These are phyloP conservation scores for Epizoanthus illoricatus DNA, from an alignment of 92 coral and sea anemone genomes.

Conservation along the genomic window DNA sequence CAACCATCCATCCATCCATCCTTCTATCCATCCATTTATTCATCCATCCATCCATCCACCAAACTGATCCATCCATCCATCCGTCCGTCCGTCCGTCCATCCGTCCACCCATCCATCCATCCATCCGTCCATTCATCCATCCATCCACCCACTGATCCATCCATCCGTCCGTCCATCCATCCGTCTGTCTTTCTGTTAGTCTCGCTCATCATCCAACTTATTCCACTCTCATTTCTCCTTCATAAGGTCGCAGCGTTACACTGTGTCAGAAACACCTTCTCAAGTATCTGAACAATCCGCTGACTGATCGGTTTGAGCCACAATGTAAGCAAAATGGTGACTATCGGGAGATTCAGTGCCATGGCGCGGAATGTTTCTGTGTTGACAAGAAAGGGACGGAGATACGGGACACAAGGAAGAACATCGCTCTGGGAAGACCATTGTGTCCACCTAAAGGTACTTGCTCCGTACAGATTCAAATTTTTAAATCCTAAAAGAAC, in stretches of 20 bases:
- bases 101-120: too few species aligned
- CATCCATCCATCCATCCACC: slow-evolving; percentile 1
- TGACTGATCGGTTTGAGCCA: slow-evolving; percentile 64
- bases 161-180: neutral
- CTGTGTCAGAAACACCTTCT: slow-evolving; percentile 73
- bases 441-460: slow-evolving; percentile 60
- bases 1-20: neutral
- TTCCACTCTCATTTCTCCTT: neutral
- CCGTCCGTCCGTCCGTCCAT: too few species aligned
- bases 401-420: slow-evolving; percentile 62
- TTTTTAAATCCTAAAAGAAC: too few species aligned
- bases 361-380: slow-evolving; percentile 71
- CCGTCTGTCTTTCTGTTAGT: neutral
- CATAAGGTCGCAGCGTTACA: slow-evolving; percentile 48
- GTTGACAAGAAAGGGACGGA: slow-evolving; percentile 72
- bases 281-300: slow-evolving; percentile 50
- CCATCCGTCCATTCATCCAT: neutral
- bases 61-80: too few species aligned
- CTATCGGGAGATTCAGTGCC: slow-evolving; percentile 67
- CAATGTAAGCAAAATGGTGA: slow-evolving; percentile 70
- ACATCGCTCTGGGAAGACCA: slow-evolving; percentile 62
- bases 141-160: neutral
- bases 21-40: too few species aligned
- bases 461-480: neutral
- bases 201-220: neutral